These are phyloP conservation scores for Notolabrus celidotus DNA, from an alignment of 2,797 vertebrate species.

Conservation along the genomic window DNA sequence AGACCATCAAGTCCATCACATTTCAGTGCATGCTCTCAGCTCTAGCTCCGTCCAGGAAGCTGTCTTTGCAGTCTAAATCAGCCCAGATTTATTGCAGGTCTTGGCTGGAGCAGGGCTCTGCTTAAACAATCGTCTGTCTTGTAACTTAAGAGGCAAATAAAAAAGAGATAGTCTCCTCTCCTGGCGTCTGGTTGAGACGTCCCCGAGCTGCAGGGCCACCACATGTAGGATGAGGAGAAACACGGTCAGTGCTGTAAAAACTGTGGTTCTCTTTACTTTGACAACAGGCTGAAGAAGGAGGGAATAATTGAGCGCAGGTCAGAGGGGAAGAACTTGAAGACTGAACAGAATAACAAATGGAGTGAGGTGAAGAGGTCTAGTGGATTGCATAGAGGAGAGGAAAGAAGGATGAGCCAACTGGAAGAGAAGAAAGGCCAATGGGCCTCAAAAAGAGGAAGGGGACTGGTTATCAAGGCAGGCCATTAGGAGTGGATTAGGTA, in stretches of 20 bases:
- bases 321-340: constrained; percentile 22
- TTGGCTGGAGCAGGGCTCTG: constrained; percentile 59
- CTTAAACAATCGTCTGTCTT: constrained; percentile 72
- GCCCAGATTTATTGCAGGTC: constrained; percentile 70
- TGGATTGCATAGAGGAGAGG: constrained; percentile 21
- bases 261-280: constrained; percentile 22
- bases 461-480: constrained; percentile 53
- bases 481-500: constrained; percentile 61
- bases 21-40: constrained; percentile 37
- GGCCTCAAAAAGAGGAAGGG: constrained; percentile 32
- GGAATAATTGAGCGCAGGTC: constrained; percentile 20
- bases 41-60: constrained; percentile 51
- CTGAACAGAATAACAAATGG: constrained; percentile 43
- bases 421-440: constrained; percentile 23
- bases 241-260: constrained; percentile 44
- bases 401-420: background rate
- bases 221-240: constrained; percentile 30
- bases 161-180: constrained; percentile 53
- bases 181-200: constrained; percentile 42
- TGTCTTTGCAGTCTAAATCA: constrained; percentile 64
- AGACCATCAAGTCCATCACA: constrained; percentile 44
- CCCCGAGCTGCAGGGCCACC: constrained; percentile 51
- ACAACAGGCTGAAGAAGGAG: constrained; percentile 25
- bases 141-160: constrained; percentile 76
- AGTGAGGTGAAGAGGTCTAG: constrained; percentile 43